Base-by-base conservation (phyloP, 2,888 invertebrate genomes). In the Phaonia tiefii region DNA sequence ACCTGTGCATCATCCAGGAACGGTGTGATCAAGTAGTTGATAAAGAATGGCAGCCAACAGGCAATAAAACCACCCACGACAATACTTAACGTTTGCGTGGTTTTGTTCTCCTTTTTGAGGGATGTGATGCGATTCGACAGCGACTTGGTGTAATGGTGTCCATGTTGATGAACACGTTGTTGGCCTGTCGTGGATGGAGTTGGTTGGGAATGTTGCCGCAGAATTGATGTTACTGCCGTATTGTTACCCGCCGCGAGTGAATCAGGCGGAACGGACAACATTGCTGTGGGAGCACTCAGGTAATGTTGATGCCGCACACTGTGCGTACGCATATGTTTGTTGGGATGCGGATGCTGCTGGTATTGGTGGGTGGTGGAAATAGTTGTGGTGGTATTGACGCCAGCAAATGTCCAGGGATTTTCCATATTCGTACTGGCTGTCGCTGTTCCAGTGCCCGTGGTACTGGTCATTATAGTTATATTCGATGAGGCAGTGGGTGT, bases 31-130 rank as follows among this genome's bases (percentile, higher is more conserved):
- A 97, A 91, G 87, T 97, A 97, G 83, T 95, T 94, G 4, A 96
- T 91, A 90, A 97, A 97, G 90, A 97, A 97, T 0, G 97, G 97
- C 31, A 97, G 89, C 97, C 97, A 97, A 86, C 97, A 97, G 5
- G 95, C 95, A 2, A 97, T 94, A 85, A 97, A 97, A 1, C 96
- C 96, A 0, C 97, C 97, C 0, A 97, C 96, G 0, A 97, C 97
- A 4, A 97, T 93, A 82, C 96, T 96, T 66, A 97, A 89, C 0
- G 97, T 97, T 87, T 96, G 96, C 2, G 96, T 96, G 0, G 97
- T 97, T 91, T 97, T 97, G 2, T 95, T 96, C 88, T 97, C 97
- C 66, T 96, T 92, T 69, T 95, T 92, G 75, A 95, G 90, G 7
- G 94, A 94, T 0, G 94, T 94, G 0, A 95, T 94, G 83, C 95